phyloP scores from a whole-genome alignment of 2,113 vertebrate species.

The Oryzias curvinotus region DNA sequence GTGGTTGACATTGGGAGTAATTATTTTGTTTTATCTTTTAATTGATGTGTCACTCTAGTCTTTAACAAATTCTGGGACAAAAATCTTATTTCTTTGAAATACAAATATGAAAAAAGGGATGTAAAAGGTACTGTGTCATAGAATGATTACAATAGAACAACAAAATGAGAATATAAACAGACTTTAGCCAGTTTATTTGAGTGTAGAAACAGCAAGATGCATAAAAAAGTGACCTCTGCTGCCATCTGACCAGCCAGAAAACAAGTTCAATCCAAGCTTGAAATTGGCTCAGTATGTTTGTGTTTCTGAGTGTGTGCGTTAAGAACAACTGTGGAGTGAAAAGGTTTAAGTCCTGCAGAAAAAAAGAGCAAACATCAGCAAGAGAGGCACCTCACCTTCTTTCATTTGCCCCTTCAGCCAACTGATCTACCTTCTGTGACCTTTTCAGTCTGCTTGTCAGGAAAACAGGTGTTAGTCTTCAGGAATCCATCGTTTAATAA shows the following conservation, averaged over 20 bases:
- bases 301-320: constrained; percentile 10
- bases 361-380: constrained; percentile 10
- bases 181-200: constrained; percentile 26
- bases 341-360: constrained; percentile 32
- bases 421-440: constrained; percentile 53
- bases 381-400: constrained; percentile 50
- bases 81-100: background rate
- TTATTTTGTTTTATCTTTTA: constrained; percentile 1
- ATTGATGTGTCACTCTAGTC: constrained; percentile 6
- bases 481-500: constrained; percentile 40
- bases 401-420: constrained; percentile 56
- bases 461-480: constrained; percentile 51
- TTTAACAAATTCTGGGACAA: background rate
- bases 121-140: background rate
- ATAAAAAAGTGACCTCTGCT: constrained; percentile 42
- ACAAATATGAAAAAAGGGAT: background rate
- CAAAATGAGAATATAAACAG: constrained; percentile 21
- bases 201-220: constrained; percentile 15
- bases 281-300: constrained; percentile 51
- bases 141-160: background rate
- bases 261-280: constrained; percentile 51
- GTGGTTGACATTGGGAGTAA: constrained; percentile 34
- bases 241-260: constrained; percentile 39
- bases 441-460: constrained; percentile 55
- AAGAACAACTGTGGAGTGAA: constrained; percentile 26